These are phyloP conservation scores for Chaenodraco wilsoni DNA, from an alignment of 2,797 vertebrate species.

Conservation along the genomic window DNA sequence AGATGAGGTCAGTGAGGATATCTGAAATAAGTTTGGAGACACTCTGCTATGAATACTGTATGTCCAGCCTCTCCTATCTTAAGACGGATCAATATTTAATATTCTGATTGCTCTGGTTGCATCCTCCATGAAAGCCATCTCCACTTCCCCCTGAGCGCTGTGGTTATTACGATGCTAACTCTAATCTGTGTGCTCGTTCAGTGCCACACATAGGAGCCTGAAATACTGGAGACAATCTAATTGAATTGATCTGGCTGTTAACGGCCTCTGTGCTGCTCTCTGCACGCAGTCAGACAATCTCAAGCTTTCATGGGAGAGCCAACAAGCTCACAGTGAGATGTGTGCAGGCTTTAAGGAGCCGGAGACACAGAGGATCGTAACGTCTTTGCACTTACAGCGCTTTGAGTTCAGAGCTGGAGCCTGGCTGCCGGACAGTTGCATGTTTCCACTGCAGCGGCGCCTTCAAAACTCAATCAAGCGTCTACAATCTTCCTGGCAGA, in stretches of 20 bases:
- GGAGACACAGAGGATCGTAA: conserved; percentile 35
- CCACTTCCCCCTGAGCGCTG: conserved; percentile 1
- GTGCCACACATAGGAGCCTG: conserved; percentile 59
- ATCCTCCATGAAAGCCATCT: conserved; percentile 14
- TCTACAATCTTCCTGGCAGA: too few species aligned
- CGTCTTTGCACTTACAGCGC: conserved; percentile 16
- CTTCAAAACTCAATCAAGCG: too few species aligned
- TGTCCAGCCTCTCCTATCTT: neutral
- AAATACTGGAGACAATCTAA: conserved; percentile 68
- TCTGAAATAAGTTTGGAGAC: neutral
- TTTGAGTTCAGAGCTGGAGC: too few species aligned
- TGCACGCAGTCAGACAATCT: conserved; percentile 62
- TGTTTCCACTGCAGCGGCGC: too few species aligned
- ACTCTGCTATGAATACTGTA: neutral
- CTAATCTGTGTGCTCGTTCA: conserved; percentile 63
- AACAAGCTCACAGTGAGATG: conserved; percentile 53
- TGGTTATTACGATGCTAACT: conserved; percentile 30
- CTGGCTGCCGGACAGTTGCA: too few species aligned
- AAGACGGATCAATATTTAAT: conserved; percentile 21
- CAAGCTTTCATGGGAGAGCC: conserved; percentile 61
- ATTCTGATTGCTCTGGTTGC: conserved; percentile 1
- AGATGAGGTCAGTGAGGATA: neutral
- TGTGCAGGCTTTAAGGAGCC: conserved; percentile 43
- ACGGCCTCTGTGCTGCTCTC: conserved; percentile 29
- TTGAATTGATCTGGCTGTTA: conserved; percentile 71